Evolutionary conservation across 1,140 invertebrate genomes (phyloP).

Genomic region (Pachypeltis micranthus): DNA sequence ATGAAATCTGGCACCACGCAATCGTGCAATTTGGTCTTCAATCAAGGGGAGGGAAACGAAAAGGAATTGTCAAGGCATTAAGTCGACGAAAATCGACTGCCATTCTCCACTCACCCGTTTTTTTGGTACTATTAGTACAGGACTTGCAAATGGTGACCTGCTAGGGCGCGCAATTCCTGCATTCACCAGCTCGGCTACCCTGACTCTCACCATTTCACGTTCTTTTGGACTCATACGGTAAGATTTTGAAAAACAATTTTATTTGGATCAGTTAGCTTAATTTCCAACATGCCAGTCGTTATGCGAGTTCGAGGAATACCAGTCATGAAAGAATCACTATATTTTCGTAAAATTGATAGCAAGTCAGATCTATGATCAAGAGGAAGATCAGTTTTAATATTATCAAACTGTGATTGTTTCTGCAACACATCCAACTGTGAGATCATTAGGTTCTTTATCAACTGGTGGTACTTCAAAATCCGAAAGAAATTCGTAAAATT

Average conservation of each 20-base stretch:
- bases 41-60: neutral
- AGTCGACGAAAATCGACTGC: neutral
- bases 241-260: neutral
- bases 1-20: neutral
- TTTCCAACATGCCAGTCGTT: neutral
- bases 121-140: neutral
- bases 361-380: neutral
- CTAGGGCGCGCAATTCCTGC: neutral
- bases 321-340: neutral
- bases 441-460: neutral
- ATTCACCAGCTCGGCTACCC: neutral
- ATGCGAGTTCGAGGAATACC: neutral
- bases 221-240: neutral
- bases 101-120: constrained; percentile 1
- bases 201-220: neutral
- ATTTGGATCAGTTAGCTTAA: neutral
- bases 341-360: neutral
- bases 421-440: too few relatives aligned
- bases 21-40: neutral
- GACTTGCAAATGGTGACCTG: neutral
- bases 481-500: neutral
- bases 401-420: neutral
- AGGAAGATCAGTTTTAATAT: neutral
- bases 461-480: neutral
- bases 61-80: neutral